Base-by-base conservation (phyloP, 2,797 vertebrate genomes). In the Tamandua tetradactyla region DNA sequence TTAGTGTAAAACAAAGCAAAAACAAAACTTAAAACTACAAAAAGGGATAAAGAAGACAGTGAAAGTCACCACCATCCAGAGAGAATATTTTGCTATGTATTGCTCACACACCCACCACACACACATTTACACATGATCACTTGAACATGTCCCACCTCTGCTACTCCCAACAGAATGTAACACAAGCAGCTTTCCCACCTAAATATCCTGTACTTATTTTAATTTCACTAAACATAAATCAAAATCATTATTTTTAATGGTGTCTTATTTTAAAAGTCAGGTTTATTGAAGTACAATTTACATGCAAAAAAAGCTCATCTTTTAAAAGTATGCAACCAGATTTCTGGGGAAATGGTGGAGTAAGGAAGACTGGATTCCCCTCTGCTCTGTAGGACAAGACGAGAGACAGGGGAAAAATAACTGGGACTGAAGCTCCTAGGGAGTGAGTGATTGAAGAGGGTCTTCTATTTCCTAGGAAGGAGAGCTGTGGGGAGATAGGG, bases 1-100 rank as follows among this genome's bases (percentile, higher is more conserved):
- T 84, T 61, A 30, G 59, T 76, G 76, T 47, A 78, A 68, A 59
- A 37, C 61, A 68, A 76, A 76, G 47, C 23, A 23, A 76, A 76
- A 76, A 42, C 49, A 71, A 57, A 76, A 37, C 8, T 57, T 37
- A 47, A 57, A 89, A 79, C 66, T 81, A 8, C 13, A 25, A 61
- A 17, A 52, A 52, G 49, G 14, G 49, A 52, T 52, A 61, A 61
- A 44, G 52, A 23, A 59, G 55, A 42, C 25, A 10, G 49, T 32
- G 78, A 44, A 7, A n/a, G n/a, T 59, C 61, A 47, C 57, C 22
- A 14, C 14, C 44, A 32, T 52, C 44, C 57, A 81, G 91, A 55
- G 57, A 22, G 49, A 68, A 35, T 49, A 71, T 15, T 30, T 35
- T 25, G 68, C 35, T 22, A 23, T 27, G 76, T 22, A 59, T 69